Base-by-base conservation (phyloP, 1,140 invertebrate species). In the Drosophila repletoides region DNA sequence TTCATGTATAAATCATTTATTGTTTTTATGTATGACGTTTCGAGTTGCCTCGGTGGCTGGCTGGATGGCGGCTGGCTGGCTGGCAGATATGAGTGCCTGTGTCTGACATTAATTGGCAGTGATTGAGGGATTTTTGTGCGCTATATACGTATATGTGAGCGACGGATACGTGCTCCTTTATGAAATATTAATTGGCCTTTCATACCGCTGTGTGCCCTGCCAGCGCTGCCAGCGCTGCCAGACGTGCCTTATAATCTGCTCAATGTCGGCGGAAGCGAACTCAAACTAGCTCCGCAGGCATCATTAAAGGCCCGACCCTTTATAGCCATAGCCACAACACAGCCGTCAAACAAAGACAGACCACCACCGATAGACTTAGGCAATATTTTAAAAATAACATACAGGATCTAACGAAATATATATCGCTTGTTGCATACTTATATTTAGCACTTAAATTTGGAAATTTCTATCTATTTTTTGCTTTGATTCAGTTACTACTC, bases 131-230 rank as follows among this genome's bases (percentile, higher is more conserved):
- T 87, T 86, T 83, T 87, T 86, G 67, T 80, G 40, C 67, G 68
- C 72, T 64, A 36, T 48, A 19, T 43, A 29, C 40, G 26, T 45
- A 21, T 28, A 5, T 56, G 28, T 72, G 55, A 33, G 38, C 41
- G 24, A 76, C 65, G 76, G 64, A 76, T 74, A 84, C 77, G 74
- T 83, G 79, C 74, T 76, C 67, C 80, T 86, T 86, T 86, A 86
- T 86, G 81, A 86, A 86, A 86, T 86, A 86, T 86, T 86, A 86
- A 86, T 86, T 86, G 80, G 80, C 60, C 81, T 80, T 86, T 84
- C 79, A 83, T 74, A 66, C 45, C 51, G 52, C 64, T 43, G 21
- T 53, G 22, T 59, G 14, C 53, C 29, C 31, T 24, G 33, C 36
- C 43, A 29, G 45, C 69, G 46, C n/a, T n/a, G n/a, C n/a, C n/a